These are phyloP conservation scores for Nixonia krombeini DNA, from an alignment of 1,140 invertebrate species.

Conservation along the genomic window DNA sequence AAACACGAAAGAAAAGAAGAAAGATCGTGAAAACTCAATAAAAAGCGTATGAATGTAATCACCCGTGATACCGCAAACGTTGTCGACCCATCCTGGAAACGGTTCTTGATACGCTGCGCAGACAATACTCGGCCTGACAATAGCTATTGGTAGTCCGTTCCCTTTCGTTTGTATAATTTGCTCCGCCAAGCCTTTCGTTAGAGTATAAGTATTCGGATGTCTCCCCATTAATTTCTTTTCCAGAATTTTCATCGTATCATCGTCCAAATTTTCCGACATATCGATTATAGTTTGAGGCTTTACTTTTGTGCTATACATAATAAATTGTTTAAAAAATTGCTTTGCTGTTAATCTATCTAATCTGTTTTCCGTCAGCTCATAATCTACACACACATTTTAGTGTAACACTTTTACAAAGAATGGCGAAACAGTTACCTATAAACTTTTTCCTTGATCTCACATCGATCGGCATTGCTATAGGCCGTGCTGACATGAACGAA, in stretches of 20 bases:
- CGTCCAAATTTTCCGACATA: slow-evolving; percentile 79
- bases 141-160: slow-evolving; percentile 82
- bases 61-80: slow-evolving; percentile 86
- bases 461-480: slow-evolving; percentile 85
- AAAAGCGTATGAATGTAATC: no score
- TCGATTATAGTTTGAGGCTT: slow-evolving; percentile 80
- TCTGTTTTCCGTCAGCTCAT: no score
- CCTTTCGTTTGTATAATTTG: slow-evolving; percentile 78
- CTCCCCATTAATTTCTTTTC: slow-evolving; percentile 79
- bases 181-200: slow-evolving; percentile 90
- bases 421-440: slow-evolving; percentile 70
- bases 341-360: no score
- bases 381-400: no score
- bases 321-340: no score
- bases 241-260: slow-evolving; percentile 76
- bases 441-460: slow-evolving; percentile 79
- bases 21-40: no score
- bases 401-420: background rate
- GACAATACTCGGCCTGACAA: slow-evolving; percentile 93
- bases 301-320: slow-evolving; percentile 74
- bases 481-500: slow-evolving; percentile 91
- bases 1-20: slow-evolving; percentile 32
- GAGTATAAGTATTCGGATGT: slow-evolving; percentile 91
- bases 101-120: slow-evolving; percentile 84
- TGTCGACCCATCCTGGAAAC: slow-evolving; percentile 94